phyloP scores from a whole-genome alignment of 2,113 vertebrate species.

The Melanerpes formicivorus region DNA sequence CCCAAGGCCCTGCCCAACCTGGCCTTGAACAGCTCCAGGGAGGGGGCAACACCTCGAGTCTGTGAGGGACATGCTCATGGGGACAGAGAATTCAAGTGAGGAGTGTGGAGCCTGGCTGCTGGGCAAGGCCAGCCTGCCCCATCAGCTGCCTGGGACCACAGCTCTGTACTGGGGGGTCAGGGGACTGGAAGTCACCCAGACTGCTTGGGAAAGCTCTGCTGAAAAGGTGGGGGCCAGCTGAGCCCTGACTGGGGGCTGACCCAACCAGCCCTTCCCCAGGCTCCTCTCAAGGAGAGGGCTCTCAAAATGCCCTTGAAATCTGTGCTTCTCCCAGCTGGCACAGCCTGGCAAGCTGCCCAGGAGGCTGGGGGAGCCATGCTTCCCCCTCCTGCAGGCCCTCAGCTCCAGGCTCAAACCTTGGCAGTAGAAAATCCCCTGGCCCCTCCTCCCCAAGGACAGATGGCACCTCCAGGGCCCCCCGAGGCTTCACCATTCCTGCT shows the following conservation, averaged over 20 bases:
- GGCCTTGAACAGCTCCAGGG: no score
- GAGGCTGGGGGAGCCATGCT: neutral
- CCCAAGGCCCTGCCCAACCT: no score
- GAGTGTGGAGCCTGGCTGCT: accelerated
- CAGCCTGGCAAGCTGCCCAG: neutral
- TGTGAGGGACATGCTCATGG: accelerated
- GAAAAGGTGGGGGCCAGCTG: accelerated
- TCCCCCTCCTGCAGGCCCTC: neutral
- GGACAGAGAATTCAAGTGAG: neutral
- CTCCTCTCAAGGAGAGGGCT: neutral
- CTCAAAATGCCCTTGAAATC: neutral
- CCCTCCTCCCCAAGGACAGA: neutral
- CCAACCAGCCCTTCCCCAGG: neutral
- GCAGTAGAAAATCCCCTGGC: neutral
- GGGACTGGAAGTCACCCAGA: neutral
- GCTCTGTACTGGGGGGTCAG: accelerated
- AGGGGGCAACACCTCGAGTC: no score
- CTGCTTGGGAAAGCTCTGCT: neutral
- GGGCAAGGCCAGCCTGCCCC: neutral
- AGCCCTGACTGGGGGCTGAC: neutral
- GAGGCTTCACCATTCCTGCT: constrained; percentile 37
- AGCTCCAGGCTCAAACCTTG: neutral
- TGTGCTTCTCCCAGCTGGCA: neutral
- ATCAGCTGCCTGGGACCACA: neutral
- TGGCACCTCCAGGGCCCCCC: neutral